These are phyloP conservation scores for Troglohyphantes excavatus DNA, from an alignment of 2,888 invertebrate species.

Conservation along the genomic window DNA sequence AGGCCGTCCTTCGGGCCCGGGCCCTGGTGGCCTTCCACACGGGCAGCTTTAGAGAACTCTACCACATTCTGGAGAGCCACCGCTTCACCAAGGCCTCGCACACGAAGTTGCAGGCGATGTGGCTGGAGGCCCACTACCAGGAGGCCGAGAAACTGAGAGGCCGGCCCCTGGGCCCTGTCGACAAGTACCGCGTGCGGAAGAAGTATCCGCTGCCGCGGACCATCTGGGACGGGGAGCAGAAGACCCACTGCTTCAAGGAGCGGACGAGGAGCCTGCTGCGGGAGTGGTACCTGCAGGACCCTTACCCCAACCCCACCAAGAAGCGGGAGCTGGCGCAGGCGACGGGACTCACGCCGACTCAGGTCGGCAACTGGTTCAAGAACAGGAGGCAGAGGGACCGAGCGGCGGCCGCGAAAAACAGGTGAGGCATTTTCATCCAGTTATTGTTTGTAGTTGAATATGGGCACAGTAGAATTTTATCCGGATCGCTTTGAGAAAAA, in stretches of 20 bases:
- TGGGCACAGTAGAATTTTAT: too few relatives aligned
- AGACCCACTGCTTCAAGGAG: constrained; percentile 97
- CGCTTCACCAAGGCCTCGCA: constrained; percentile 95
- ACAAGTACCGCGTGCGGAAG: constrained; percentile 95
- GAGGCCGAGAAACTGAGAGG: constrained; percentile 95
- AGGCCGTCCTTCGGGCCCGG: constrained; percentile 91
- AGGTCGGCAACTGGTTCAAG: constrained; percentile 97
- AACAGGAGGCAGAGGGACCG: constrained; percentile 93
- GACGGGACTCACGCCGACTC: constrained; percentile 95
- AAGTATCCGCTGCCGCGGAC: constrained; percentile 95
- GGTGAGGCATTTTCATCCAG: too few relatives aligned
- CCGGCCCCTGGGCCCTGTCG: constrained; percentile 94
- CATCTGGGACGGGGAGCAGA: constrained; percentile 98
- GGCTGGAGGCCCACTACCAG: constrained; percentile 97
- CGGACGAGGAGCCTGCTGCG: constrained; percentile 95
- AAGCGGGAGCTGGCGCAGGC: constrained; percentile 94
- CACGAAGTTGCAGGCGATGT: constrained; percentile 93
- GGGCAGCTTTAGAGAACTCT: constrained; percentile 93
- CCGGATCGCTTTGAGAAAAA: too few relatives aligned
- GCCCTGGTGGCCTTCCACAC: constrained; percentile 95
- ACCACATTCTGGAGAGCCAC: constrained; percentile 93
- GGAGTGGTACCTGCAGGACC: constrained; percentile 99
- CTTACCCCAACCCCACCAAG: constrained; percentile 96
- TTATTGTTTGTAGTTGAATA: too few relatives aligned
- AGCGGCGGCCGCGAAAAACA: constrained; percentile 97